Base-by-base conservation (phyloP, 2,888 invertebrate genomes). In the Lithophane semibrunnea region DNA sequence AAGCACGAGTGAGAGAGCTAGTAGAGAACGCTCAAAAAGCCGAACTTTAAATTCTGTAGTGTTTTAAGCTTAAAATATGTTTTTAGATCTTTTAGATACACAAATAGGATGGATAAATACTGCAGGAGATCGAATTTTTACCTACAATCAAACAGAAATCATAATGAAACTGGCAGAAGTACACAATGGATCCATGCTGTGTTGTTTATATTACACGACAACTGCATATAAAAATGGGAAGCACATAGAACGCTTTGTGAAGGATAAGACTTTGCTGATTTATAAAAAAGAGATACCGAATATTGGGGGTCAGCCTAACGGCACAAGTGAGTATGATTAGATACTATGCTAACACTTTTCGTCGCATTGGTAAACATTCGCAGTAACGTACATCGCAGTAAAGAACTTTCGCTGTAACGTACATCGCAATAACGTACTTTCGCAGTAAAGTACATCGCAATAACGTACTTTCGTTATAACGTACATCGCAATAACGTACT, bases 51-150 rank as follows among this genome's bases (percentile, higher is more conserved):
- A 18, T 21, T 47, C 29, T 13, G 24, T 47, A 24, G 24, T 18
- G 7, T 37, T 37, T 21, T 49, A 21, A 13, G 2, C 13, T 29
- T 8, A 49, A 67, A 52, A 21, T 52, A 67, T 67, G 54, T 54
- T 44, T 49, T 67, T 24, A 63, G 37, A 63, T 63, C 18, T 49
- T 67, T 52, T 74, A 49, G 73, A 24, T 10, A 2, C 60, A 16
- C 24, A 73, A 42, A 24, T 73, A 21, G 74, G 74, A 42, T 74
- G 74, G 76, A 76, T 76, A 21, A 77, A n/a, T 44, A 13, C 42
- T 8, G 58, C 24, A 16, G 29, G 18, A 18, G 29, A 77, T n/a
- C 60, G 1, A 10, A 58, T 76, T 44, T 52, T 10, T 29, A 13
- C 44, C 1, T 76, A 60, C 49, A 29, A 18, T 1, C 3, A 18